phyloP scores from a whole-genome alignment of 1,140 invertebrate species.

The Harlomillsia oculata region DNA sequence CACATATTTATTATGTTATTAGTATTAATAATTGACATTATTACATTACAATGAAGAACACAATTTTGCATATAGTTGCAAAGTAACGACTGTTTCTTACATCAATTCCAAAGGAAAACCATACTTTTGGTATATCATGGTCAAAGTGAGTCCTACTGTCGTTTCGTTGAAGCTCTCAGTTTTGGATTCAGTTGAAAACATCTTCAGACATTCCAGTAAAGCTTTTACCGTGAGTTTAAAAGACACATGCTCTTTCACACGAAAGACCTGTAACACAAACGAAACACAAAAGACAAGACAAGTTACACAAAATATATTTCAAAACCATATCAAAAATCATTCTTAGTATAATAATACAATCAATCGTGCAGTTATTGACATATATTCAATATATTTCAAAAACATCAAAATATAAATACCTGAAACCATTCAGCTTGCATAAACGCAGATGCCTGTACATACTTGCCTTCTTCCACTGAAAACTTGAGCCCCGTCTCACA shows the following conservation, averaged over 20 bases:
- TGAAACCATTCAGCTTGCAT: slow-evolving; percentile 10
- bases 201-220: slow-evolving; percentile 18
- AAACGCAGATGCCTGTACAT: slow-evolving; percentile 13
- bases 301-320: background rate
- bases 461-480: slow-evolving; percentile 22
- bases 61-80: background rate
- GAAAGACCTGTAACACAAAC: background rate
- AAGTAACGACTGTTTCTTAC: background rate
- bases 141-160: background rate
- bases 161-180: slow-evolving; percentile 1
- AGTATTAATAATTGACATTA: background rate
- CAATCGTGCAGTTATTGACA: background rate
- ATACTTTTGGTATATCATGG: background rate
- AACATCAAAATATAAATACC: slow-evolving; percentile 1
- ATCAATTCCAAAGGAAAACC: slow-evolving; percentile 4
- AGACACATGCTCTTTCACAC: background rate
- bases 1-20: background rate
- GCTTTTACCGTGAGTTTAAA: slow-evolving; percentile 20
- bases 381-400: background rate
- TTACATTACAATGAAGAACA: background rate
- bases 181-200: slow-evolving; percentile 10
- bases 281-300: background rate
- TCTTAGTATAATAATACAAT: background rate
- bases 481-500: slow-evolving; percentile 11
- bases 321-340: background rate